Percentiles rank a stretch among this genome's conserved stretches.
These are phyloP conservation scores for Pseudomyrmex flavicornis DNA, from an alignment of 1,140 invertebrate species.

Conservation along the genomic window DNA sequence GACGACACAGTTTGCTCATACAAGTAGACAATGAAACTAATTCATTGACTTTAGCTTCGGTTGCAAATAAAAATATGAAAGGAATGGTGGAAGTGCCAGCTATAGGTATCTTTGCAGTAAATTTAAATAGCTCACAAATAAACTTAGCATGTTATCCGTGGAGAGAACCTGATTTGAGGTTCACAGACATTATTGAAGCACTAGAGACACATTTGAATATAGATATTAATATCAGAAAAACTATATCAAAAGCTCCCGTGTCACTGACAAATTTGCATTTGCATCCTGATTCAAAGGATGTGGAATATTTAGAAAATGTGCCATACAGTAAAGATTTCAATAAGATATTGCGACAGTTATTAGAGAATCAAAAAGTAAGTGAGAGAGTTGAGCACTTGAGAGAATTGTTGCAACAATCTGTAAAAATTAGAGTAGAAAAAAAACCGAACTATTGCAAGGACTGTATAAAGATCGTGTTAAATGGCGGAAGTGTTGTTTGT, in stretches of 20 bases:
- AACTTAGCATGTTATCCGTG: constrained; percentile 82
- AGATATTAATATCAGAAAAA: constrained; percentile 76
- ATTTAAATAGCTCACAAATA: constrained; percentile 84
- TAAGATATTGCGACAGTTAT: constrained; percentile 83
- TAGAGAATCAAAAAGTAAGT: constrained; percentile 82
- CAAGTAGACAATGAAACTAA: constrained; percentile 83
- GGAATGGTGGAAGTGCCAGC: constrained; percentile 90
- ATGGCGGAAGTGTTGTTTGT: constrained; percentile 79
- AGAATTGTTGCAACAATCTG: constrained; percentile 87
- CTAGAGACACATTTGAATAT: constrained; percentile 80
- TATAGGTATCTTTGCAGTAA: constrained; percentile 88
- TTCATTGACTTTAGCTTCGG: constrained; percentile 86
- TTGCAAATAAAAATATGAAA: constrained; percentile 86
- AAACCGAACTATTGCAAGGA: constrained; percentile 89
- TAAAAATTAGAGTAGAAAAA: constrained; percentile 87
- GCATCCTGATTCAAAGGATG: constrained; percentile 79
- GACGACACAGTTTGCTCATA: constrained; percentile 93
- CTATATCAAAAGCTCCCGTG: constrained; percentile 71
- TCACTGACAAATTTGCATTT: constrained; percentile 73
- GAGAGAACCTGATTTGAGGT: constrained; percentile 78
- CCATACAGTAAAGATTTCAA: constrained; percentile 82
- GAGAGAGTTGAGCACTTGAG: constrained; percentile 85
- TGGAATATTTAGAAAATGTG: constrained; percentile 82
- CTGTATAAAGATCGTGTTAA: constrained; percentile 84
- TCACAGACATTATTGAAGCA: constrained; percentile 76